Evolutionary conservation across 2,888 invertebrate species (phyloP), one percentile per base, ranked within the genome.

Genomic region (Synanthedon andrenaeformis): DNA sequence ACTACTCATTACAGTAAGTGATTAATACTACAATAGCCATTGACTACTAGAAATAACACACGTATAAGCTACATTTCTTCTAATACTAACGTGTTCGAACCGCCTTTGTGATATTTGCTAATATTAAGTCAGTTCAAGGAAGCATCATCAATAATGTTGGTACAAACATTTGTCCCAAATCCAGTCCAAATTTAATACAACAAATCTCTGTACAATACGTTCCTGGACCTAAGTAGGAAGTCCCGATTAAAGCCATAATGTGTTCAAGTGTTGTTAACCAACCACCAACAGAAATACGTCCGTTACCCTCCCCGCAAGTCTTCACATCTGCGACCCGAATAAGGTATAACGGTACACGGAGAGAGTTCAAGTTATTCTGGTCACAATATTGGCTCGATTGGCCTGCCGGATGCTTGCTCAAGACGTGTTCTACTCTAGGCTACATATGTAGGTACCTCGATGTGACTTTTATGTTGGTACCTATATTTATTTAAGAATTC

Each of bases 201-300:
- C 83, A 85, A 85, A 85, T 85, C 84, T 83, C 81, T 67, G 81
- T 75, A 73, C 75, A 66, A 69, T 67, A 61, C 69, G 72, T 72
- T 70, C 69, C 66, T 61, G 65, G 63, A 64, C 68, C 69, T 85
- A 86, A 85, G 83, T 83, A 86, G 85, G 85, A 86, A 84, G 84
- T 86, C 74, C 83, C 84, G 76, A 84, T 85, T 86, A 71, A 67
- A 72, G 68, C 67, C 72, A 71, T 84, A 85, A 85, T 85, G 74
- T 69, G 83, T 84, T 86, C 83, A 85, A 85, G 84, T 84, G 82
- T 78, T 74, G 76, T 77, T 70, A 70, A 59, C 66, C 64, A 59
- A 64, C 67, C 58, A 63, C 81, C 76, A 66, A 53, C 59, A n/a
- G 59, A 61, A 54, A 54, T 55, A 65, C 81, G 72, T 62, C 79